Base-by-base conservation (phyloP, 2,113 vertebrate species). In the Circaetus gallicus region DNA sequence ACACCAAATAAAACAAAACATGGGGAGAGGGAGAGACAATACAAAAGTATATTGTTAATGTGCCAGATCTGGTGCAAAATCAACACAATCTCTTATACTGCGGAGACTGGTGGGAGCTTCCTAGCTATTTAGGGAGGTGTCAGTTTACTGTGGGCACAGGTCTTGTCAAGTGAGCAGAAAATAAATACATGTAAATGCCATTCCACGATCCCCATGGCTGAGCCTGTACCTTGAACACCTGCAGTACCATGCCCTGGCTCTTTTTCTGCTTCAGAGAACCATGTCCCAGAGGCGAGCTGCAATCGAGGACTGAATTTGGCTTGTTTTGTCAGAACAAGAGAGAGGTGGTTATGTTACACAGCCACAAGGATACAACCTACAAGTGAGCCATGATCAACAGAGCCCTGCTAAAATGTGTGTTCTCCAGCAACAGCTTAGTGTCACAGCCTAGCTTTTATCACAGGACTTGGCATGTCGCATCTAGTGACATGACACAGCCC, bases 121-220 rank as follows among this genome's bases (percentile, higher is more conserved):
- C 52, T 28, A 53, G 36, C 9, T 58, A 29, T 32, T 58, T 45
- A 58, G 2, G 2, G 24, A 79, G 18, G 29, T 28, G 25, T 12
- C 0, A 0, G 9, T 70, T 76, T 87, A 83, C 16, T 62, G 29
- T 29, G 13, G 74, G 61, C 13, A 59, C 40, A 61, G 62, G 63
- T 31, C 9, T 52, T 34, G 19, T 21, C 13, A 84, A 79, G 52
- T 1, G 4, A 89, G 40, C 16, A 49, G 52, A 56, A 89, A 79
- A 91, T 24, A 69, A 88, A 49, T 62, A 72, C 34, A 43, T 1
- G 4, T 43, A 72, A 90, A 81, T 43, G 55, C 38, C 6, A 6
- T 36, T 79, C 38, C 56, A 42, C 0, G 0, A 66, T 55, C 20
- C 7, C 26, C 32, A 36, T 4, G 6, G 73, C 65, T 91, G 15